Percentiles rank a stretch among this genome's conserved stretches.
Evolutionary conservation across 2,888 invertebrate species (phyloP).

Genomic region (Sympetrum striolatum): DNA sequence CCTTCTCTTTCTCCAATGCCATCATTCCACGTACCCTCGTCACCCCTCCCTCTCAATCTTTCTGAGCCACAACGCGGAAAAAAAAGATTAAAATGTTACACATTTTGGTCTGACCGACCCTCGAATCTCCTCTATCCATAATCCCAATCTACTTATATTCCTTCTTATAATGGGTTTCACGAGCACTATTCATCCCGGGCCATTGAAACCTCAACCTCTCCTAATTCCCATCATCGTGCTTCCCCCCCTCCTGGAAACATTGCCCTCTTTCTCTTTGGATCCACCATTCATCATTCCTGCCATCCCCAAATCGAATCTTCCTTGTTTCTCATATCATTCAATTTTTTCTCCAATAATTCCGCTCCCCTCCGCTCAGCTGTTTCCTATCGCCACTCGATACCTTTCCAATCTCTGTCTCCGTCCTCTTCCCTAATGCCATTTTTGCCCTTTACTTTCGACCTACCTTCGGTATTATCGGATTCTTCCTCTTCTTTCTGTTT

Average conservation of each 20-base stretch:
- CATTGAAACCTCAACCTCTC: not conserved
- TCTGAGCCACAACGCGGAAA: not conserved
- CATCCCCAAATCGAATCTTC: constrained; percentile 27
- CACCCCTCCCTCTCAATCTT: not conserved
- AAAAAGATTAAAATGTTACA: not conserved
- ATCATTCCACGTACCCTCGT: not conserved
- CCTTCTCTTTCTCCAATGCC: not conserved
- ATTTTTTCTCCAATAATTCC: constrained; percentile 1
- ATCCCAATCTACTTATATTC: not conserved
- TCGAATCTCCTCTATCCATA: not conserved
- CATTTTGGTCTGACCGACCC: not conserved
- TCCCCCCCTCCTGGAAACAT: not conserved
- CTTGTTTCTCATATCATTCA: constrained; percentile 41
- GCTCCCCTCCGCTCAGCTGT: not conserved
- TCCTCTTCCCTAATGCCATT: not conserved
- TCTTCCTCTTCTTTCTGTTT: not conserved
- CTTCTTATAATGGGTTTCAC: constrained; percentile 18
- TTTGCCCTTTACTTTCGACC: not conserved
- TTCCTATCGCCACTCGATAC: no score
- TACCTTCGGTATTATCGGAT: not conserved
- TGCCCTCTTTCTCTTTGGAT: not conserved
- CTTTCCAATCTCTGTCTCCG: no score
- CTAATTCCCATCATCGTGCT: not conserved
- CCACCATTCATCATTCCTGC: constrained; percentile 19
- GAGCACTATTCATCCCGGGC: not conserved